These are phyloP conservation scores for Rhinella marina DNA, from an alignment of 2,797 vertebrate species.

Conservation along the genomic window DNA sequence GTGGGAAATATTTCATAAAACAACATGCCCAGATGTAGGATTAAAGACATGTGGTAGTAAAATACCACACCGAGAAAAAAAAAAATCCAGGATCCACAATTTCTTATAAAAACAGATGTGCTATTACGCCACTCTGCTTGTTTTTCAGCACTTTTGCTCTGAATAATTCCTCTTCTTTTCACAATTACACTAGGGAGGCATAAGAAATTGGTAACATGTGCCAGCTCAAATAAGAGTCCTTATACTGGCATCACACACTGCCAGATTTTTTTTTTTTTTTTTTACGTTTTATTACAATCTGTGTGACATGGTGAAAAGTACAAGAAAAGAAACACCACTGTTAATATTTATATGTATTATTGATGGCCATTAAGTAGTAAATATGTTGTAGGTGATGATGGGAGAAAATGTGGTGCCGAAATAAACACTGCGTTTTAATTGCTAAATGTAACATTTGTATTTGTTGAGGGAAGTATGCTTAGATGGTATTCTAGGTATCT, in stretches of 20 bases:
- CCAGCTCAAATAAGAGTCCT: constrained; percentile 80
- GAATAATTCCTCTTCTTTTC: constrained; percentile 71
- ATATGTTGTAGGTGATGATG: neutral
- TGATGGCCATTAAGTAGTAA: neutral
- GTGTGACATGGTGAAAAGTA: constrained; percentile 22
- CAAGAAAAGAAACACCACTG: neutral
- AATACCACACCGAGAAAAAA: constrained; percentile 83
- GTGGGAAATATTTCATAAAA: constrained; percentile 94
- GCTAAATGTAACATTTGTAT: neutral
- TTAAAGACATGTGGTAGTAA: constrained; percentile 90
- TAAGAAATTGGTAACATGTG: constrained; percentile 86
- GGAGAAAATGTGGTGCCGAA: neutral
- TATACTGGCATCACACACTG: constrained; percentile 79
- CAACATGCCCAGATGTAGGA: constrained; percentile 91
- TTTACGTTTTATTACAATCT: neutral
- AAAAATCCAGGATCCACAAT: constrained; percentile 83
- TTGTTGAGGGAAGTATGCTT: neutral
- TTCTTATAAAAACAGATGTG: constrained; percentile 90
- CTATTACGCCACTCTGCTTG: constrained; percentile 79
- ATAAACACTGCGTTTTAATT: neutral
- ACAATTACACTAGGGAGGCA: constrained; percentile 77
- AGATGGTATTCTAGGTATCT: neutral
- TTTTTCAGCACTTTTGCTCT: constrained; percentile 79
- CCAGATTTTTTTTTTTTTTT: constrained; percentile 77
- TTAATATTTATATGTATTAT: neutral